phyloP scores from a whole-genome alignment of 1,140 invertebrate genomes.

The Dinoponera quadriceps region DNA sequence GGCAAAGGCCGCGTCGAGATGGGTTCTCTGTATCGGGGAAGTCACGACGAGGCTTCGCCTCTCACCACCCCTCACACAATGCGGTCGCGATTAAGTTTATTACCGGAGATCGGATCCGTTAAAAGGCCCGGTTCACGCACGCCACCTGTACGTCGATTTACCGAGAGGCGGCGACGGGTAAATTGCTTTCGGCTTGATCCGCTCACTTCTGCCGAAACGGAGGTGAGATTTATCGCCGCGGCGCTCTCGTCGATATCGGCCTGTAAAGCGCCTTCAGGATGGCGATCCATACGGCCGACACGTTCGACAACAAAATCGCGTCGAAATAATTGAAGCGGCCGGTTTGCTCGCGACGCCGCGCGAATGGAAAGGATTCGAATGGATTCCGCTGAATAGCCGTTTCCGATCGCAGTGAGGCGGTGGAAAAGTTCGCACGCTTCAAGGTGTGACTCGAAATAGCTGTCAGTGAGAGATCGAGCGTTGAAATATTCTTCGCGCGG shows the following conservation, averaged over 20 bases:
- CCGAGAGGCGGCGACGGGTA: constrained; percentile 63
- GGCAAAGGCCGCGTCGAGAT: constrained; percentile 14
- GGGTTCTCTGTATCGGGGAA: constrained; percentile 38
- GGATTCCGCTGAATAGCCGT: constrained; percentile 20
- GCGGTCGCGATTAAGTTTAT: constrained; percentile 70
- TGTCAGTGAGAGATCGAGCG: constrained; percentile 6
- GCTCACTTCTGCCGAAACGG: constrained; percentile 57
- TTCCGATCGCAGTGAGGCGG: neutral
- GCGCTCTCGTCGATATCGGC: constrained; percentile 61
- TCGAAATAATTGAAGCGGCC: constrained; percentile 44
- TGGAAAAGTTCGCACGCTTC: constrained; percentile 13
- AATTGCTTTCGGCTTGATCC: constrained; percentile 73
- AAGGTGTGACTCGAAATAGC: constrained; percentile 8
- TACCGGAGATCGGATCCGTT: constrained; percentile 60
- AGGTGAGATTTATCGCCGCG: constrained; percentile 65
- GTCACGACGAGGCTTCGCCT: constrained; percentile 41
- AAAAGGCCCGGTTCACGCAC: constrained; percentile 50
- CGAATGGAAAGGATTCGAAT: constrained; percentile 38
- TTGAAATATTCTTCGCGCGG: neutral
- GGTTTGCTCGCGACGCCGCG: constrained; percentile 3
- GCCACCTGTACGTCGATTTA: constrained; percentile 61
- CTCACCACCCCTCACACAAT: constrained; percentile 46
- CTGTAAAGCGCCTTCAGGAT: constrained; percentile 29
- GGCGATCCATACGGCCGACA: constrained; percentile 14
- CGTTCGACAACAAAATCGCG: constrained; percentile 49